Evolutionary conservation across 1,140 invertebrate genomes (phyloP).

Genomic region (Eriocheir sinensis): DNA sequence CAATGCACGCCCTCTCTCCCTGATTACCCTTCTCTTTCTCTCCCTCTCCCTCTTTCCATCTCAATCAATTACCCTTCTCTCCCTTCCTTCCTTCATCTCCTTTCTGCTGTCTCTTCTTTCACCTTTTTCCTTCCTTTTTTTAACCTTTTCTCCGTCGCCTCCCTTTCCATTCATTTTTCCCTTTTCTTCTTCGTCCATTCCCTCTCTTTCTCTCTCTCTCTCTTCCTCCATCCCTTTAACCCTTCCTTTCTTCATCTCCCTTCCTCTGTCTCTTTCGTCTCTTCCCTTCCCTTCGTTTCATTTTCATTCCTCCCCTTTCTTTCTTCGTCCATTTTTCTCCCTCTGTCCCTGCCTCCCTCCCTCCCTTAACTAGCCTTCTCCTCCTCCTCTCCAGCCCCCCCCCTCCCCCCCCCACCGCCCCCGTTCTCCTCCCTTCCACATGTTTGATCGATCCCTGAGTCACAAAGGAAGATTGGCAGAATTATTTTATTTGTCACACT

Average conservation of each 20-base stretch:
- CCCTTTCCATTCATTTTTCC: neutral
- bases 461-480: slow-evolving; percentile 52
- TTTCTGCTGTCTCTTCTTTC: no score
- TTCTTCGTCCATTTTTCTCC: neutral
- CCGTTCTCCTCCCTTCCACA: neutral
- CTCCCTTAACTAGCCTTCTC: neutral
- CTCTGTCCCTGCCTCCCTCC: neutral
- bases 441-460: slow-evolving; percentile 15
- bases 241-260: neutral
- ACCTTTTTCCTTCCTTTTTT: slow-evolving; percentile 3
- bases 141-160: neutral
- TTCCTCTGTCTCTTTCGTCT: neutral
- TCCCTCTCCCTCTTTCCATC: no score
- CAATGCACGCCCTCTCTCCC: neutral
- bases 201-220: neutral
- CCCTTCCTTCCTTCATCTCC: no score
- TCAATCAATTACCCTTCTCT: no score
- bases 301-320: neutral
- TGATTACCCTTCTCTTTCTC: no score
- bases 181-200: neutral
- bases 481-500: slow-evolving; percentile 56
- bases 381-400: neutral
- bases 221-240: neutral
- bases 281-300: no score
- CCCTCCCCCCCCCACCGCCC: neutral